Percentiles rank a stretch among this genome's conserved stretches.
Evolutionary conservation across 2,888 invertebrate genomes (phyloP).

Genomic region (Lagria hirta): DNA sequence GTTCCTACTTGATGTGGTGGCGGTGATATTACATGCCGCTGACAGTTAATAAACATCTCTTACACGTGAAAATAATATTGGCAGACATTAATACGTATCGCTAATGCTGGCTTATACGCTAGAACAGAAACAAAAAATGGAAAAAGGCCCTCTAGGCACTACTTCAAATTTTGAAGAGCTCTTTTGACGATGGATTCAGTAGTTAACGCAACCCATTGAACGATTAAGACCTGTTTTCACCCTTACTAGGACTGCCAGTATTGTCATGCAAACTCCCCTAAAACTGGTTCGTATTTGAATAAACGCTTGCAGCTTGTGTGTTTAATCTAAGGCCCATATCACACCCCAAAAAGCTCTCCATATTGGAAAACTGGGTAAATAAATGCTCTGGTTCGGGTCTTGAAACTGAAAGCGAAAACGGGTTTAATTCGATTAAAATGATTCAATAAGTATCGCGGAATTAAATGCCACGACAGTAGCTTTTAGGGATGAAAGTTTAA

Average conservation of each 20-base stretch:
- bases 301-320: slow-evolving; percentile 18
- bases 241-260: slow-evolving; percentile 26
- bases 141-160: slow-evolving; percentile 10
- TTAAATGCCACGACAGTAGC: slow-evolving; percentile 11
- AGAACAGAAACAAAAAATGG: background rate
- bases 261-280: slow-evolving; percentile 26
- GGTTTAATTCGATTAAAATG: slow-evolving; percentile 10
- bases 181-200: slow-evolving; percentile 29
- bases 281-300: slow-evolving; percentile 24
- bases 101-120: too few species aligned
- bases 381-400: background rate
- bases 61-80: slow-evolving; percentile 4
- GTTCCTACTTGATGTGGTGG: slow-evolving; percentile 15
- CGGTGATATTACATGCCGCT: slow-evolving; percentile 20
- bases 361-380: too few species aligned
- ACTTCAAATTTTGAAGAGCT: too few species aligned
- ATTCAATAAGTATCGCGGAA: slow-evolving; percentile 8
- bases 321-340: slow-evolving; percentile 19
- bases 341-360: slow-evolving; percentile 13
- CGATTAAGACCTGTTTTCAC: slow-evolving; percentile 41
- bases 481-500: too few species aligned
- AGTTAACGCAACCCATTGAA: slow-evolving; percentile 38
- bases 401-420: slow-evolving; percentile 7
- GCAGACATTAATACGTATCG: too few species aligned
- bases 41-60: slow-evolving; percentile 26